Conservation (phyloP, 2,888 invertebrate species). For the Aphodius sticticus region DNA sequence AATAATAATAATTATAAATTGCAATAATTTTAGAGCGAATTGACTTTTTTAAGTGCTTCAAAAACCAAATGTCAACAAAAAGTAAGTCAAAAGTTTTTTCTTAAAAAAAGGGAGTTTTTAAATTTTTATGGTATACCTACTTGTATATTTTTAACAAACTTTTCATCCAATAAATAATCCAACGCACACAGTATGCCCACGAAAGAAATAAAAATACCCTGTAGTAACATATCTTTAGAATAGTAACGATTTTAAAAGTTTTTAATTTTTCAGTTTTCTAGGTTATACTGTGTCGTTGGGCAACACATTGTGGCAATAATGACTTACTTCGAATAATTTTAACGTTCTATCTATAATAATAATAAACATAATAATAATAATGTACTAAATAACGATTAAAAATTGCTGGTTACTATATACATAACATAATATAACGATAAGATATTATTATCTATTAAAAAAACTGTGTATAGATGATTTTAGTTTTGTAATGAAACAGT, state of each 20-base stretch:
- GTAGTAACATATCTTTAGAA: background rate
- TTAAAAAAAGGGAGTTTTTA: background rate
- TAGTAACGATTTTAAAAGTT: background rate
- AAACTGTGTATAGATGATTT: background rate
- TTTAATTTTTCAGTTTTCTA: background rate
- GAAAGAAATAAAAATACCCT: background rate
- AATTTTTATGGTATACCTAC: no score
- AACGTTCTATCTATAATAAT: background rate
- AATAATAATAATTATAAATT: background rate
- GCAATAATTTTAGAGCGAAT: background rate
- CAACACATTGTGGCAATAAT: background rate
- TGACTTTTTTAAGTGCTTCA: background rate
- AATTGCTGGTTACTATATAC: constrained; percentile 4
- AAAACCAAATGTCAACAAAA: background rate
- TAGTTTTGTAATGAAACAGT: background rate
- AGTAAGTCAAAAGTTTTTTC: background rate
- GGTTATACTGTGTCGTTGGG: background rate
- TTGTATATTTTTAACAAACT: no score
- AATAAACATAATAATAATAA: background rate
- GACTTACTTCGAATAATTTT: constrained; percentile 4
- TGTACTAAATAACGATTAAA: background rate
- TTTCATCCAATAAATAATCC: background rate
- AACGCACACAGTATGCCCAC: background rate
- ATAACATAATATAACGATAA: background rate
- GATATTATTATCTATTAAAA: background rate